Evolutionary conservation across 23 tunicate genomes (phyloP).

Genomic region (Halocynthia aurantium): DNA sequence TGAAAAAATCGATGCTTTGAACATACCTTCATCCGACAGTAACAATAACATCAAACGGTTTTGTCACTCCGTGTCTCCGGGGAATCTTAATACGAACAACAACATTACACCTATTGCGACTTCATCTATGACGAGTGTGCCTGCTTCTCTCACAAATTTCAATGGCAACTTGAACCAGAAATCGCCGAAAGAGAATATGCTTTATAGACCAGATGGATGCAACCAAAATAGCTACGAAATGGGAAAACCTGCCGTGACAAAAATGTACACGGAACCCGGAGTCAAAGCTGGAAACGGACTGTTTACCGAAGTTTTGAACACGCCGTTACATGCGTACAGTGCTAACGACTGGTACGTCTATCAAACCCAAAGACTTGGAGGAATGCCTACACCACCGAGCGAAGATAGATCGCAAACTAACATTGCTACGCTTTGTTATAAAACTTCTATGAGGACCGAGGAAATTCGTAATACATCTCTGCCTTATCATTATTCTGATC

Average conservation of each 20-base stretch:
- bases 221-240: not conserved
- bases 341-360: conserved; percentile 12
- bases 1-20: not conserved
- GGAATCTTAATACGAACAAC: not conserved
- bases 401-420: not conserved
- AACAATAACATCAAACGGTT: not conserved
- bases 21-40: conserved; percentile 11
- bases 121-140: not conserved
- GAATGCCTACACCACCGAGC: conserved; percentile 30
- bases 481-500: too few relatives aligned
- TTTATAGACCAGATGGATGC: not conserved
- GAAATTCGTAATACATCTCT: too few relatives aligned
- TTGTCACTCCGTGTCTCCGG: not conserved
- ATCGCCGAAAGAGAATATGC: conserved; percentile 1
- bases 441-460: too few relatives aligned
- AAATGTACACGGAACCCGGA: not conserved
- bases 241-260: not conserved
- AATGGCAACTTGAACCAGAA: not conserved
- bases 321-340: not conserved
- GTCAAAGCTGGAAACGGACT: not conserved
- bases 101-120: not conserved
- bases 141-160: not conserved
- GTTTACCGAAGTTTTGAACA: not conserved
- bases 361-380: conserved; percentile 23
- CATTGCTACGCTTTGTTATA: too few relatives aligned